A percentile compares a stretch with the other conserved stretches of the same genome.
phyloP scores from a whole-genome alignment of 2,888 invertebrate species.

The Tromatobia lineatoria region DNA sequence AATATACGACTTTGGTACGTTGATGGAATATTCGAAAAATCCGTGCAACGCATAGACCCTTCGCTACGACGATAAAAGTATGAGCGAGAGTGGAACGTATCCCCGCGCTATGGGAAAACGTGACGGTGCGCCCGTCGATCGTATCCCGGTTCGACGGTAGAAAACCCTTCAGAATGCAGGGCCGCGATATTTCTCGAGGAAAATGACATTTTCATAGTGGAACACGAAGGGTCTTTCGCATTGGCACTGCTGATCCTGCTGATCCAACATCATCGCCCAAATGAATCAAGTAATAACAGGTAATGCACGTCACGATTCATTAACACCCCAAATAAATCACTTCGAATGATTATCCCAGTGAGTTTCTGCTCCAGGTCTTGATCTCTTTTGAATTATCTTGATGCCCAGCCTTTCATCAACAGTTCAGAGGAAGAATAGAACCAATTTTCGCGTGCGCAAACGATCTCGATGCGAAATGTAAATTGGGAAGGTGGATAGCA shows the following conservation, averaged over 20 bases:
- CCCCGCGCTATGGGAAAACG: constrained; percentile 30
- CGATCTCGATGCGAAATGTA: constrained; percentile 59
- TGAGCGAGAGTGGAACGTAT: constrained; percentile 61
- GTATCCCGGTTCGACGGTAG: background rate
- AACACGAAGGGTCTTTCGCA: background rate
- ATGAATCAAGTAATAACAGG: constrained; percentile 20
- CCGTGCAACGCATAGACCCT: constrained; percentile 69
- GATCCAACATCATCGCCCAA: constrained; percentile 7
- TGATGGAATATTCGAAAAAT: constrained; percentile 84
- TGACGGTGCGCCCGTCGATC: constrained; percentile 31
- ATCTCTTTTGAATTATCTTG: constrained; percentile 63
- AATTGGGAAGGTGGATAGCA: constrained; percentile 37
- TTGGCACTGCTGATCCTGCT: background rate
- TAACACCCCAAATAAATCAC: constrained; percentile 54
- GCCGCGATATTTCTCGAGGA: constrained; percentile 9
- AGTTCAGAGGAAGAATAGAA: constrained; percentile 41
- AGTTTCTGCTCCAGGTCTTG: background rate
- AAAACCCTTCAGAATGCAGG: background rate
- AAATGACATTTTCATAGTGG: background rate
- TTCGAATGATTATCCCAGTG: constrained; percentile 27
- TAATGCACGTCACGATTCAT: constrained; percentile 35
- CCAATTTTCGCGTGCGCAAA: constrained; percentile 42
- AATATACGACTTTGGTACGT: constrained; percentile 82
- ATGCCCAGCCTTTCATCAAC: constrained; percentile 55
- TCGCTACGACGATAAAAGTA: constrained; percentile 75